Base-by-base conservation (phyloP, 2,888 invertebrate genomes). In the Germaria angustata region DNA sequence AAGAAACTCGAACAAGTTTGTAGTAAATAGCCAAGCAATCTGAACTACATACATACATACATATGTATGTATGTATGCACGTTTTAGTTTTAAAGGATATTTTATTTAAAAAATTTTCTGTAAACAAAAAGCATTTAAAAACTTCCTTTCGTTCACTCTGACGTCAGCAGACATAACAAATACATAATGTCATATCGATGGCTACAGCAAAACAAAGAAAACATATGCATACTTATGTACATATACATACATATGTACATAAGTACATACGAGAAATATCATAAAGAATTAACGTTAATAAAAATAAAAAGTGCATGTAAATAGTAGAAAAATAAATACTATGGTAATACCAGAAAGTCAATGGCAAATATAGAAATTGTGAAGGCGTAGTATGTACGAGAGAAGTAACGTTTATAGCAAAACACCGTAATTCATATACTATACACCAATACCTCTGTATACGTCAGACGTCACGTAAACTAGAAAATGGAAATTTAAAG, bases 121-220 rank as follows among this genome's bases (percentile, higher is more conserved):
- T 24, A 20, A 28, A 55, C 17, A 15, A 46, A 71, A 9, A 32
- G n/a, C 4, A 24, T 22, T 59, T 39, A 9, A 61, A 72, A 32
- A 28, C 15, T 46, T 44, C 32, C 59, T 44, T 49, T 59, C 65
- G 41, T 51, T 51, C 65, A 66, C 57, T 72, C 49, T 79, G 79
- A 79, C 79, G 79, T 79, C 79, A 72, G 57, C 39, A 72, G 78
- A 79, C 78, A 71, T 32, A 65, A 68, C 61, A 77, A 69, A n/a
- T n/a, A n/a, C n/a, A 61, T 34, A 68, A 24, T 44, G 34, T 41
- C 39, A 68, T 66, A 36, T 55, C 39, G 41, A 17, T 53, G 39
- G 5, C 24, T 39, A 39, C 24, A 68, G 22, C 11, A 51, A 39
- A 39, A 53, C 68, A 68, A 68, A 53, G 53, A 28, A 17, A 20